A percentile compares a stretch with the other conserved stretches of the same genome.
Conservation (phyloP, 2,888 invertebrate species). For the Ichneumon xanthorius region DNA sequence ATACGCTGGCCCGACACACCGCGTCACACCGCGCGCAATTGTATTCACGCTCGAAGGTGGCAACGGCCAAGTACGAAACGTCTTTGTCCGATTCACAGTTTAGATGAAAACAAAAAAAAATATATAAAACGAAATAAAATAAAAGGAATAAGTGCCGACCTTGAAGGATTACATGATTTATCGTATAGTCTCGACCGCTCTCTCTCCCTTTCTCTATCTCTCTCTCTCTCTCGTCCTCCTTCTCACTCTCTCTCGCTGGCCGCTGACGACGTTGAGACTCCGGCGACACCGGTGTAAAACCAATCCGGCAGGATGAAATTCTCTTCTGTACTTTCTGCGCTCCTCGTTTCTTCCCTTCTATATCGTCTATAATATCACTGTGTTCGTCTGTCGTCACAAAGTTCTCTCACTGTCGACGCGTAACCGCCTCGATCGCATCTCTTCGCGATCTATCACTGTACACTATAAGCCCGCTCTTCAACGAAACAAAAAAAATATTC, state of each 20-base stretch:
- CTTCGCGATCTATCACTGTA: constrained; percentile 37
- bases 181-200: constrained; percentile 5
- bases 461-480: background rate
- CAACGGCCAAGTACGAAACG: background rate
- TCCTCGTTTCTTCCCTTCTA: background rate
- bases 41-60: background rate
- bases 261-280: constrained; percentile 3
- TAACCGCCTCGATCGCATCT: constrained; percentile 48
- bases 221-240: too few relatives aligned
- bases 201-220: background rate
- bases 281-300: constrained; percentile 2
- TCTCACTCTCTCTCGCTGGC: background rate
- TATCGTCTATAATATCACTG: constrained; percentile 14
- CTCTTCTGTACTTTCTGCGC: background rate
- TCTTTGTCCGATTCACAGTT: background rate
- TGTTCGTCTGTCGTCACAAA: constrained; percentile 59
- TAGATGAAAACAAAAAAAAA: constrained; percentile 8
- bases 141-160: constrained; percentile 55
- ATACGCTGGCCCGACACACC: constrained; percentile 5
- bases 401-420: constrained; percentile 40
- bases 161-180: constrained; percentile 69
- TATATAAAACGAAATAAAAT: constrained; percentile 44
- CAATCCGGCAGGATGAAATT: background rate
- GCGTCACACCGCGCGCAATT: constrained; percentile 16
- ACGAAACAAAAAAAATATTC: background rate